A percentile compares a stretch with the other conserved stretches of the same genome.
Evolutionary conservation across 2,113 vertebrate genomes (phyloP).

Genomic region (Rhagologus leucostigma): DNA sequence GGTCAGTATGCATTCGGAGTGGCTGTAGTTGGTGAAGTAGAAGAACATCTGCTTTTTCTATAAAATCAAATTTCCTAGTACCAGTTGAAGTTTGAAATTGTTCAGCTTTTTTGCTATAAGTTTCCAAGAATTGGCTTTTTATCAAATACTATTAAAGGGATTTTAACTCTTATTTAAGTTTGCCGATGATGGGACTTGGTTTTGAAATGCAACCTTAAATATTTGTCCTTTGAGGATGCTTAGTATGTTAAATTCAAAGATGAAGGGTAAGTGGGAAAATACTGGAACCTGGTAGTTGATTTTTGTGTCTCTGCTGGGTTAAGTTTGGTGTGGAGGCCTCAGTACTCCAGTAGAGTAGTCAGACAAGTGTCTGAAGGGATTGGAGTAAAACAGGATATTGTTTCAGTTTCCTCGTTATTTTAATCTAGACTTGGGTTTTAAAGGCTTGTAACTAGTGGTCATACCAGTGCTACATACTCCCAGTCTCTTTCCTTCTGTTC

Average conservation of each 20-base stretch:
- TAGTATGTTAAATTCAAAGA: background rate
- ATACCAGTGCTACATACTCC: background rate
- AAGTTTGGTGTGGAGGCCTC: background rate
- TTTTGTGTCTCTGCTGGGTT: background rate
- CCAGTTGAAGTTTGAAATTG: background rate
- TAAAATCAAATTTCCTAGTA: constrained; percentile 9
- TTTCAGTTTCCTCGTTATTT: background rate
- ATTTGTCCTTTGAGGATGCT: background rate
- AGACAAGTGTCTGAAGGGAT: background rate
- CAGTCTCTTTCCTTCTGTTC: background rate
- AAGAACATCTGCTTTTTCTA: background rate
- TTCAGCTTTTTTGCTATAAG: background rate
- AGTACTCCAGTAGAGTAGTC: background rate
- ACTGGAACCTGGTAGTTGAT: background rate
- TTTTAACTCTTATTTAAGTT: background rate
- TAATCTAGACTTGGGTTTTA: background rate
- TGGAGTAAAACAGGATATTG: background rate
- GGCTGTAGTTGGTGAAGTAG: background rate
- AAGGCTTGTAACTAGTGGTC: background rate
- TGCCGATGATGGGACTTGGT: background rate
- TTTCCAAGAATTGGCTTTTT: background rate
- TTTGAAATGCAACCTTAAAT: background rate
- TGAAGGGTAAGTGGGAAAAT: background rate
- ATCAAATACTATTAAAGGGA: background rate
- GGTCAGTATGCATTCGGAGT: background rate